A percentile compares a stretch with the other conserved stretches of the same genome.
Evolutionary conservation across 1,140 invertebrate species (phyloP).

Genomic region (Leptonema lineaticorne): DNA sequence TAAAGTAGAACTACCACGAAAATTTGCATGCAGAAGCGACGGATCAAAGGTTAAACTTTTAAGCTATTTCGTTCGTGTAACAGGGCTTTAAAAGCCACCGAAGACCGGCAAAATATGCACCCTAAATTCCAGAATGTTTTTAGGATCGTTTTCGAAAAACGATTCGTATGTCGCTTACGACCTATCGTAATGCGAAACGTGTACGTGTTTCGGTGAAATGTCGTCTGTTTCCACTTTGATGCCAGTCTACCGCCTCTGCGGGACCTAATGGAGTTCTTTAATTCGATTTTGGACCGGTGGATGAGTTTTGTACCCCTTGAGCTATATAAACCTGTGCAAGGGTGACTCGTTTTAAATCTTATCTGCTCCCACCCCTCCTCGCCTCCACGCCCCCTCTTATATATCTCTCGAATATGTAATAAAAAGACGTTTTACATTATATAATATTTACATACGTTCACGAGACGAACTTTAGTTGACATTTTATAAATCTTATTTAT

Average conservation of each 20-base stretch:
- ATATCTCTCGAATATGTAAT: too few species aligned
- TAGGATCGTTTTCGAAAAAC: not conserved
- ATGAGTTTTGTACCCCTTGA: conserved; percentile 38
- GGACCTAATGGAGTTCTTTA: conserved; percentile 38
- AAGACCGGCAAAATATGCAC: not conserved
- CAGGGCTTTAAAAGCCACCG: not conserved
- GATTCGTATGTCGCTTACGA: not conserved
- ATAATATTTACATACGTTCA: too few species aligned
- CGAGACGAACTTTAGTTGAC: too few species aligned
- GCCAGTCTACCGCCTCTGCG: conserved; percentile 23
- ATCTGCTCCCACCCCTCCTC: too few species aligned
- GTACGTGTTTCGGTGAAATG: not conserved
- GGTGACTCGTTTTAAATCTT: conserved; percentile 15
- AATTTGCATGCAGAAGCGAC: conserved; percentile 42
- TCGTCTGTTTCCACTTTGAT: conserved; percentile 31
- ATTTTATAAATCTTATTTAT: too few species aligned
- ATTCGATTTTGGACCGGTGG: conserved; percentile 38
- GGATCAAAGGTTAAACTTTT: conserved; percentile 40
- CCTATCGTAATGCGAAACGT: not conserved
- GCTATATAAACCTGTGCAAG: conserved; percentile 5
- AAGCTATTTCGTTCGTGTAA: not conserved
- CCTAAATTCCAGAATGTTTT: not conserved
- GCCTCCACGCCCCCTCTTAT: too few species aligned
- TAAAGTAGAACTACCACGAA: conserved; percentile 29
- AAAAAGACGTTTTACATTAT: too few species aligned